These are phyloP conservation scores for Luehdorfia chinensis DNA, from an alignment of 1,140 invertebrate species.

Conservation along the genomic window DNA sequence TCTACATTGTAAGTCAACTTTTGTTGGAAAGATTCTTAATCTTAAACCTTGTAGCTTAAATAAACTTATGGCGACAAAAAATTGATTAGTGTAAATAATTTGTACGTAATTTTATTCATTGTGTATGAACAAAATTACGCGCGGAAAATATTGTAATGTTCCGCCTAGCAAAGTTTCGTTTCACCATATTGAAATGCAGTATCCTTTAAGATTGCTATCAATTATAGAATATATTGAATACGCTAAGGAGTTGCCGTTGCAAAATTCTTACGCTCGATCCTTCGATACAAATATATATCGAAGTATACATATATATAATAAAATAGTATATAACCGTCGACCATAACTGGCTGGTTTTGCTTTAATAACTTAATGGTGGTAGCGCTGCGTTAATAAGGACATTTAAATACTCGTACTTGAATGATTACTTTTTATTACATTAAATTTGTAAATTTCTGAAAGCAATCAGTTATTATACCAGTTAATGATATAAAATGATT, in stretches of 20 bases:
- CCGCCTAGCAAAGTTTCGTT: not conserved
- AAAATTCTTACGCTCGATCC: constrained; percentile 6
- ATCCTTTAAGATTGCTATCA: not conserved
- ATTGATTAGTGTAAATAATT: too few species aligned
- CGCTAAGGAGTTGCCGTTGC: not conserved
- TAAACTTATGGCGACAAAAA: too few species aligned
- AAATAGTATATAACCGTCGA: too few species aligned
- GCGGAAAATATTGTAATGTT: too few species aligned
- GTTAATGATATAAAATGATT: not conserved
- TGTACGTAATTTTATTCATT: too few species aligned
- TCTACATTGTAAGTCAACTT: too few species aligned
- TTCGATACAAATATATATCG: not conserved
- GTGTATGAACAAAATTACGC: too few species aligned
- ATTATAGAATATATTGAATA: constrained; percentile 13
- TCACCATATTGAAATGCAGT: not conserved
- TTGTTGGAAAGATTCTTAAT: too few species aligned
- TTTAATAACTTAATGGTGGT: constrained; percentile 10
- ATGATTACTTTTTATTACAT: too few species aligned
- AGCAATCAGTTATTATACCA: not conserved
- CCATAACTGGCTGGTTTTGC: not conserved
- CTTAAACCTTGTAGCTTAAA: too few species aligned
- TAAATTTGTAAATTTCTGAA: not conserved
- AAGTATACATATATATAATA: too few species aligned
- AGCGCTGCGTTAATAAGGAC: not conserved
- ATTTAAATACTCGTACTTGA: not conserved